A percentile compares a stretch with the other conserved stretches of the same genome.
Evolutionary conservation across 2,888 invertebrate genomes (phyloP).

Genomic region (Endotricha flammealis): DNA sequence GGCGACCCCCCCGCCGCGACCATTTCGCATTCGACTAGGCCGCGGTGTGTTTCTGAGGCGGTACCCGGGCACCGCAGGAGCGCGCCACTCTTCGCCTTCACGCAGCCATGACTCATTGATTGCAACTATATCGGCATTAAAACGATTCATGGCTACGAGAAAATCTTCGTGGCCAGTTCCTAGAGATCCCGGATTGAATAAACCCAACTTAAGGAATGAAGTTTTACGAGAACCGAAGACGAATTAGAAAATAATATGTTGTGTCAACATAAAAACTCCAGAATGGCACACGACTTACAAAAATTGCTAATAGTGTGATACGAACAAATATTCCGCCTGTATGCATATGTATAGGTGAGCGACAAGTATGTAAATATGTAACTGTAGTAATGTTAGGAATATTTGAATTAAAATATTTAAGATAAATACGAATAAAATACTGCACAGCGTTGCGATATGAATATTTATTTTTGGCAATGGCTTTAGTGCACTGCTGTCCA

Average conservation of each 20-base stretch:
- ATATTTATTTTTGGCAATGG: background rate
- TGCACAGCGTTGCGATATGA: background rate
- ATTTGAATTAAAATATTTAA: background rate
- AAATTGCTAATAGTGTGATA: no score
- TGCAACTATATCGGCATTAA: background rate
- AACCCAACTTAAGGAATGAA: background rate
- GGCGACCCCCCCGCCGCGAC: background rate
- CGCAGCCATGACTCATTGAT: conserved; percentile 1
- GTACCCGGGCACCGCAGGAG: background rate
- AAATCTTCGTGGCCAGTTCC: background rate
- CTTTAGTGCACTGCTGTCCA: background rate
- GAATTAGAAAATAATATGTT: background rate
- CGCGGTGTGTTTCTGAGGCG: background rate
- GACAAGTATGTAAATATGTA: background rate
- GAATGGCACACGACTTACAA: background rate
- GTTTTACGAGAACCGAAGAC: conserved; percentile 2
- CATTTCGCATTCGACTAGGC: background rate
- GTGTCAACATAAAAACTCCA: background rate
- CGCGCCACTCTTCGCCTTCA: background rate
- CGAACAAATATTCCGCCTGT: no score
- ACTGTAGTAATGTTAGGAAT: background rate
- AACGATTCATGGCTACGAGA: conserved; percentile 1
- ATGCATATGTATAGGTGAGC: background rate
- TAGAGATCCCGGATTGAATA: conserved; percentile 1
- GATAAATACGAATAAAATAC: background rate